Percentiles rank a stretch among this genome's conserved stretches.
Conservation (phyloP, 2,797 vertebrate genomes). For the Enoplosus armatus region DNA sequence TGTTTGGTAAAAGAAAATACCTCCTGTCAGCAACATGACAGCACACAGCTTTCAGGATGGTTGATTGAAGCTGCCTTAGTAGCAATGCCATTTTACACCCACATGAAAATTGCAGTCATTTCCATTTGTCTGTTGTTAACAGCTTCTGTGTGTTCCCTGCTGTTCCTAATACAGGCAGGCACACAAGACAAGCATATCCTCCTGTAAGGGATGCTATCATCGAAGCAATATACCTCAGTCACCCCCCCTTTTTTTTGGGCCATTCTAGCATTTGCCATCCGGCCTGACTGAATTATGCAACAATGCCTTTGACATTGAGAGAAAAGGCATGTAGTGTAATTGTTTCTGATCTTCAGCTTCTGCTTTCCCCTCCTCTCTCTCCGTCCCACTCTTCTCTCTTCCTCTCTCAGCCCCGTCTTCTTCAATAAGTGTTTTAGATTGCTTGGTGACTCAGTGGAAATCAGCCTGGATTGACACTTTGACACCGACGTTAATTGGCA, state of each 20-base stretch:
- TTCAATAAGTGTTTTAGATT: constrained; percentile 74
- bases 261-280: constrained; percentile 48
- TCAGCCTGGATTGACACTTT: constrained; percentile 82
- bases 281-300: constrained; percentile 75
- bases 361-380: constrained; percentile 31
- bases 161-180: constrained; percentile 33
- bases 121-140: constrained; percentile 53
- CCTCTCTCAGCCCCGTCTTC: constrained; percentile 36
- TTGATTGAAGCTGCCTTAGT: constrained; percentile 41
- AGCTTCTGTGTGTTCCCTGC: constrained; percentile 29
- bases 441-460: constrained; percentile 77
- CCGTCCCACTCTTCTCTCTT: constrained; percentile 12
- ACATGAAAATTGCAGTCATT: constrained; percentile 54
- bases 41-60: constrained; percentile 28
- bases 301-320: constrained; percentile 73
- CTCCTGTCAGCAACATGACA: constrained; percentile 36
- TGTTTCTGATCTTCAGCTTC: constrained; percentile 55
- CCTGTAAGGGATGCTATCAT: constrained; percentile 62
- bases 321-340: constrained; percentile 72
- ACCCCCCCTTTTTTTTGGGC: constrained; percentile 36
- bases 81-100: constrained; percentile 36
- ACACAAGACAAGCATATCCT: constrained; percentile 63
- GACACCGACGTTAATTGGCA: constrained; percentile 83
- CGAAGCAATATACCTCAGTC: constrained; percentile 39
- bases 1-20: constrained; percentile 26